phyloP scores from a whole-genome alignment of 2,797 vertebrate species.

The Melanotaenia trifasciata region DNA sequence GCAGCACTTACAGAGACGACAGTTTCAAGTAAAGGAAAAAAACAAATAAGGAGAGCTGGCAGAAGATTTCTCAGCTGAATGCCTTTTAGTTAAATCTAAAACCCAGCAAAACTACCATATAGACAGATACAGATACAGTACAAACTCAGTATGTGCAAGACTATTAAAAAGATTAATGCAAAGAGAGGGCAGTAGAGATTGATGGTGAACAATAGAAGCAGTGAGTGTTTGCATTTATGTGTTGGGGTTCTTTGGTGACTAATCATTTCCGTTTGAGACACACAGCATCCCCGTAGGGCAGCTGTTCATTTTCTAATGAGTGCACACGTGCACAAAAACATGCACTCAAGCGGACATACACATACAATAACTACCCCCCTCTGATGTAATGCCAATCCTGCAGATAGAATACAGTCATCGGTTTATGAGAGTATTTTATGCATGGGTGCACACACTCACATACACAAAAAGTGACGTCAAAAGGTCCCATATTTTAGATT shows the following conservation, averaged over 20 bases:
- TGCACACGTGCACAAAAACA: conserved; percentile 10
- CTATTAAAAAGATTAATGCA: conserved; percentile 5
- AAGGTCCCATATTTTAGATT: conserved; percentile 11
- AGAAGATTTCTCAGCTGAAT: neutral
- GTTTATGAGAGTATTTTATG: conserved; percentile 40
- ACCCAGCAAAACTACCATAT: neutral
- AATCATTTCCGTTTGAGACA: conserved; percentile 57
- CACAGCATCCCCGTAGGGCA: conserved; percentile 19
- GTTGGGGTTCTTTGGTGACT: conserved; percentile 55
- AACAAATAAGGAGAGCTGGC: neutral
- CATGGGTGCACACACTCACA: neutral
- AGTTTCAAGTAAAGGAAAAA: neutral
- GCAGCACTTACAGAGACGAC: neutral
- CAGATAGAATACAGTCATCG: conserved; percentile 41
- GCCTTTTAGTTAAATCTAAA: neutral
- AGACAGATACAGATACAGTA: neutral
- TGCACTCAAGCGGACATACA: neutral
- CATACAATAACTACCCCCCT: neutral
- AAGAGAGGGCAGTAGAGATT: conserved; percentile 4
- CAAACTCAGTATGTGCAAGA: neutral
- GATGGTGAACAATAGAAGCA: conserved; percentile 17
- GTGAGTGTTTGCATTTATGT: neutral
- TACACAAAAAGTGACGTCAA: conserved; percentile 12
- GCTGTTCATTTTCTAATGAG: conserved; percentile 42
- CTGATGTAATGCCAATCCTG: conserved; percentile 41